Percentiles rank a stretch among this genome's conserved stretches.
Evolutionary conservation across 2,888 invertebrate genomes (phyloP).

Genomic region (Heliconius ismenius): DNA sequence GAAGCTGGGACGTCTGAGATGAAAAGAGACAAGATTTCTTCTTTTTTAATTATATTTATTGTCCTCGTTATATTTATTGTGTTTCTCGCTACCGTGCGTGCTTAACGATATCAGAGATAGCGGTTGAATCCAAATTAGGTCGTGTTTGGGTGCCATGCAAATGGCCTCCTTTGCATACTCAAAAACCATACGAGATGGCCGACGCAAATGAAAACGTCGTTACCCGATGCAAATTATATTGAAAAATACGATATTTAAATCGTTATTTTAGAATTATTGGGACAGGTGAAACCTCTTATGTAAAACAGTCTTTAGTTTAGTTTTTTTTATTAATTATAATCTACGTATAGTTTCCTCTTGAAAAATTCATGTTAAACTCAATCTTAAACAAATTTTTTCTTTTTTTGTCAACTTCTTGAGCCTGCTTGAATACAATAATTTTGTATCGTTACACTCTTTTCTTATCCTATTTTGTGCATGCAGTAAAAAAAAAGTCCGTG

Average conservation of each 20-base stretch:
- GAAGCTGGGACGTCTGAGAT: constrained; percentile 44
- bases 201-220: constrained; percentile 41
- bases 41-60: constrained; percentile 81
- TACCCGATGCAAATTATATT: constrained; percentile 63
- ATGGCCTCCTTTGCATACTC: constrained; percentile 71
- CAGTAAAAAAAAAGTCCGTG: neutral
- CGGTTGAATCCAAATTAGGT: constrained; percentile 69
- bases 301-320: constrained; percentile 17
- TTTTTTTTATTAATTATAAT: constrained; percentile 10
- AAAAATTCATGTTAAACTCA: neutral
- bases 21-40: constrained; percentile 75
- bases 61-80: constrained; percentile 78
- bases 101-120: constrained; percentile 76
- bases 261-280: constrained; percentile 42
- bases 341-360: neutral
- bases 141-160: constrained; percentile 50
- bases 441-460: constrained; percentile 6
- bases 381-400: too few relatives aligned
- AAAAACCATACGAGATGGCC: constrained; percentile 39
- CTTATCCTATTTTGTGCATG: neutral
- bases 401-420: neutral
- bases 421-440: neutral
- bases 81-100: constrained; percentile 77
- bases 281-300: constrained; percentile 34
- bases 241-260: constrained; percentile 46